Percentiles rank a stretch among this genome's conserved stretches.
These are phyloP conservation scores for Rana temporaria DNA, from an alignment of 2,113 vertebrate species.

Conservation along the genomic window DNA sequence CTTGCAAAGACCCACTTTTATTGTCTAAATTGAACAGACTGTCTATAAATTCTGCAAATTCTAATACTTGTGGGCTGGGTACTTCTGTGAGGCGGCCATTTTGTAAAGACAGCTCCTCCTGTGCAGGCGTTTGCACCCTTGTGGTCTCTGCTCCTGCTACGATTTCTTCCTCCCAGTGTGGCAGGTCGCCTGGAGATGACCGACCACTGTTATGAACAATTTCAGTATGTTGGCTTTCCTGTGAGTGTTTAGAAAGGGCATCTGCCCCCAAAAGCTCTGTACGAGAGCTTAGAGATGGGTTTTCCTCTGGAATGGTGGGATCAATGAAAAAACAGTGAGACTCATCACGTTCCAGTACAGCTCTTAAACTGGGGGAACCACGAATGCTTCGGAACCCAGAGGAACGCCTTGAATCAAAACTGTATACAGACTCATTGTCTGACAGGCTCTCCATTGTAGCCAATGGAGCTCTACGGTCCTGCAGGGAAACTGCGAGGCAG, in stretches of 20 bases:
- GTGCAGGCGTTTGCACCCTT: slow-evolving; percentile 62
- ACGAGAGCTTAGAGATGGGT: slow-evolving; percentile 94
- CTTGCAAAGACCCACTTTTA: slow-evolving; percentile 91
- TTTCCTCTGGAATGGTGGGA: slow-evolving; percentile 93
- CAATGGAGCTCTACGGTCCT: slow-evolving; percentile 91
- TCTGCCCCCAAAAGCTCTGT: slow-evolving; percentile 94
- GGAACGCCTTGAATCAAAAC: slow-evolving; percentile 94
- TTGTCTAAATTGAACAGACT: slow-evolving; percentile 95
- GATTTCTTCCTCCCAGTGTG: slow-evolving; percentile 67
- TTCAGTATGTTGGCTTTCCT: slow-evolving; percentile 78
- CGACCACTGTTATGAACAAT: slow-evolving; percentile 68
- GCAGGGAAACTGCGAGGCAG: slow-evolving; percentile 87
- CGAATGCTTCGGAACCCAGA: slow-evolving; percentile 89
- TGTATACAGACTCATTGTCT: slow-evolving; percentile 94
- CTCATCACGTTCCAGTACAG: slow-evolving; percentile 84
- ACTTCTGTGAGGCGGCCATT: slow-evolving; percentile 83
- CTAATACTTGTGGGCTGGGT: slow-evolving; percentile 94
- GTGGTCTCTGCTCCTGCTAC: slow-evolving; percentile 63
- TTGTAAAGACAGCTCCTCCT: slow-evolving; percentile 74
- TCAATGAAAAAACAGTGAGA: slow-evolving; percentile 88
- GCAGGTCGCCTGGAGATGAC: slow-evolving; percentile 72
- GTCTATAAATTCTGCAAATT: slow-evolving; percentile 97
- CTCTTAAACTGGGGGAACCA: slow-evolving; percentile 91
- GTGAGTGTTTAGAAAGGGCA: slow-evolving; percentile 85
- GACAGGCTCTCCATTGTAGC: slow-evolving; percentile 97